Evolutionary conservation across 2,888 invertebrate genomes (phyloP), one percentile per base, ranked within the genome.

Genomic region (Erynnis tages): DNA sequence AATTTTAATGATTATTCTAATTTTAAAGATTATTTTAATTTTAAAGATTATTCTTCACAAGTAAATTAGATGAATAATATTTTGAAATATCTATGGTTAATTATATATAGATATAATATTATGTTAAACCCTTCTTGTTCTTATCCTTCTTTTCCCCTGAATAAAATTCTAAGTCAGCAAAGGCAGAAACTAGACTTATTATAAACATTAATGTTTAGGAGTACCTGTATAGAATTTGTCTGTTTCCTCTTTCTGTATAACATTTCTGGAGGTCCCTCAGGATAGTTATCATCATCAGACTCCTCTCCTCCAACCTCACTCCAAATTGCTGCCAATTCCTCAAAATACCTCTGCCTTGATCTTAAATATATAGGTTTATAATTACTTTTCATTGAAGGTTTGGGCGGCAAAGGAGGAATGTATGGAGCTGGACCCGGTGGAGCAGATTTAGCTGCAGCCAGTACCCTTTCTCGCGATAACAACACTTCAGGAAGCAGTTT

Each of bases 281-380:
- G 93, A 73, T 93, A 94, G 65, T 93, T 93, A 62, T 96, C 96
- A 82, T 94, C 94, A 59, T 96, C 96, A 19, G 94, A 94, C 54
- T 92, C 90, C 44, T 94, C 92, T n/a, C 94, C 93, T 44, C 94
- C 91, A 62, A 95, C 93, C 62, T 93, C 91, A 64, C 93, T 90
- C 55, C 82, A 69, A 19, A 96, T 91, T 50, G 93, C 92, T 40
- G 92, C 82, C 38, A 96, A 81, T 68, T 95, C 94, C 71, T 94
- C 92, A 81, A 93, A 93, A 70, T 87, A 88, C 56, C 87, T 83
- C 52, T 83, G 91, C 32, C 88, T 90, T 0, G 91, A 91, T 60
- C 92, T 76, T 21, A 90, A 61, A 63, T 91, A 89, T 30, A 92
- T 77, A 17, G 92, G 91, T 45, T 90, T 84, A 25, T 84, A 81